A percentile compares a stretch with the other conserved stretches of the same genome.
Evolutionary conservation across 2,113 vertebrate genomes (phyloP).

Genomic region (Rhinolophus ferrumequinum): DNA sequence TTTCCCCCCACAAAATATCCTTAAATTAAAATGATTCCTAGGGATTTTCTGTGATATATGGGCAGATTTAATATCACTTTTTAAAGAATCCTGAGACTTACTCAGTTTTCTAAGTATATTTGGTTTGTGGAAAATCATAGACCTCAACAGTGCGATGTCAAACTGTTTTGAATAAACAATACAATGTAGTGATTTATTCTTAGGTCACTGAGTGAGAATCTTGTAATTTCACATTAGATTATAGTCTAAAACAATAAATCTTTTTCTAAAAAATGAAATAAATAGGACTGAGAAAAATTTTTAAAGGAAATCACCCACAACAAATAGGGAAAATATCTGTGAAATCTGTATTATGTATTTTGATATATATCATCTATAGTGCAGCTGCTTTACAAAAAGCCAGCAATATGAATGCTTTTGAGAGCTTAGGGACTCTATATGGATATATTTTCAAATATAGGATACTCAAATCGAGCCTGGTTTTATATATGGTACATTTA

Average conservation of each 20-base stretch:
- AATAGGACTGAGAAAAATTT: slow-evolving; percentile 35
- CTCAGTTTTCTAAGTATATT: slow-evolving; percentile 38
- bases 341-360: neutral
- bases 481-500: neutral
- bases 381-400: neutral
- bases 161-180: slow-evolving; percentile 54
- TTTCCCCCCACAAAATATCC: neutral
- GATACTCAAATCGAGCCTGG: neutral
- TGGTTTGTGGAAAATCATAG: slow-evolving; percentile 23
- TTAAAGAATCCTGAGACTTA: neutral
- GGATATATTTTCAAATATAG: slow-evolving; percentile 25
- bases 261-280: slow-evolving; percentile 62
- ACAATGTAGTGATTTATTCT: slow-evolving; percentile 46
- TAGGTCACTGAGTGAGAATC: slow-evolving; percentile 20
- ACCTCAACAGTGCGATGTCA: neutral
- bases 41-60: slow-evolving; percentile 11
- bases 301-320: slow-evolving; percentile 8
- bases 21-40: slow-evolving; percentile 49
- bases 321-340: neutral
- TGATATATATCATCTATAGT: neutral
- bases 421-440: neutral
- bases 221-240: slow-evolving; percentile 54
- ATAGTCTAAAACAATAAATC: slow-evolving; percentile 34
- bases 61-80: neutral
- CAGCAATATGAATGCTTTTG: neutral